Base-by-base conservation (phyloP, 2,888 invertebrate species). In the Drosophila parthenogenetica region DNA sequence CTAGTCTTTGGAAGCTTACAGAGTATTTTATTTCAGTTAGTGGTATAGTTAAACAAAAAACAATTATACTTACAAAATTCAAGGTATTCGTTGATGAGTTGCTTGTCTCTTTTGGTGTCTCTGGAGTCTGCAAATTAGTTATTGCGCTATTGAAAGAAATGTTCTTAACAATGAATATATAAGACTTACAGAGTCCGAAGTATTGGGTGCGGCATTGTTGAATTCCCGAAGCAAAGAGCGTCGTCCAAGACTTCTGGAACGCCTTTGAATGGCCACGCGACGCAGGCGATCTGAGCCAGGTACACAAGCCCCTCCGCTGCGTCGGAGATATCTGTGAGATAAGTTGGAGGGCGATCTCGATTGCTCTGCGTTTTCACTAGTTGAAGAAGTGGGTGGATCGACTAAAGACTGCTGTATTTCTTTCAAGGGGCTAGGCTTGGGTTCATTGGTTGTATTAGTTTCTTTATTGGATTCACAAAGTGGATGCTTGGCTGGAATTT, bases 191-290 rank as follows among this genome's bases (percentile, higher is more conserved):
- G 81, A 81, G 7, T 10, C n/a, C 0, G 45, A 39, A 7, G 73
- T 42, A 42, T 22, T 55, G 5, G 37, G 16, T 2, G 58, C 48
- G 3, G 16, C 32, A 14, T 60, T 63, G n/a, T 84, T 74, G n/a
- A 89, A 82, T 16, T 84, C 89, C 2, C 29, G 53, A 0, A 82
- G 45, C 32, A 82, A 45, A 35, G 73, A 68, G 3, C 81, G 81
- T n/a, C 66, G 58, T 4, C 81, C 89, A n/a, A 60, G 69, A 51
- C 82, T 87, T 5, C 81, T 78, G 0, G 82, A 87, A 0, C 81
- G 78, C 11, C 82, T 50, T 1, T 67, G 59, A 5, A 82, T 66
- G n/a, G 82, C 89, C 16, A 55, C 62, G 1, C 89, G 89, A 5
- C 82, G 82, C 7, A 82, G 46, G 1, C 81, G 81, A 64, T 82